These are phyloP conservation scores for Ennomos fuscantarius DNA, from an alignment of 2,888 invertebrate genomes.

Conservation along the genomic window DNA sequence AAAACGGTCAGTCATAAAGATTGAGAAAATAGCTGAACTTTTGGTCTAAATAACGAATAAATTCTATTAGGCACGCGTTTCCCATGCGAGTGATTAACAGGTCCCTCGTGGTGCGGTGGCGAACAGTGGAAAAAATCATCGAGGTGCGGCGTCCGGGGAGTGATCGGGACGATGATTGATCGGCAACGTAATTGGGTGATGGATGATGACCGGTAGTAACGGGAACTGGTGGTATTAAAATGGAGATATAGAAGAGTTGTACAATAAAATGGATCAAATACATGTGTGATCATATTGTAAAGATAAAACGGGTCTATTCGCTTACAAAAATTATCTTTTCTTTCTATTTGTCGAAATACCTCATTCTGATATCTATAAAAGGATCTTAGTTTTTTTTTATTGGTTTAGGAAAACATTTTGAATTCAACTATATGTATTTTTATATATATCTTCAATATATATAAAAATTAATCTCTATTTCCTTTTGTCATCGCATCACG, in stretches of 20 bases:
- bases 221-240: constrained; percentile 20
- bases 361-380: too few relatives aligned
- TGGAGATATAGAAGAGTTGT: constrained; percentile 2
- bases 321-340: too few relatives aligned
- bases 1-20: too few relatives aligned
- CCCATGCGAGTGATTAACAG: constrained; percentile 77
- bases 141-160: constrained; percentile 70
- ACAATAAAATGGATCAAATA: background rate
- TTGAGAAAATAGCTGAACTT: background rate
- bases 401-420: too few relatives aligned
- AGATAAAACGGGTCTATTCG: too few relatives aligned
- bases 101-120: constrained; percentile 65
- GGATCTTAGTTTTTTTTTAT: too few relatives aligned
- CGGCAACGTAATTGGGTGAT: constrained; percentile 91
- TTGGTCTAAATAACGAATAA: constrained; percentile 16
- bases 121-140: constrained; percentile 78
- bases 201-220: constrained; percentile 78
- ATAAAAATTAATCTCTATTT: too few relatives aligned
- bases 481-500: too few relatives aligned
- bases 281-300: too few relatives aligned
- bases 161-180: constrained; percentile 89
- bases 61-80: constrained; percentile 50
- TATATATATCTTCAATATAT: too few relatives aligned
- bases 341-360: too few relatives aligned
- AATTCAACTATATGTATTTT: too few relatives aligned